phyloP scores from a whole-genome alignment of 2,888 invertebrate species.

The Cephalotes varians region DNA sequence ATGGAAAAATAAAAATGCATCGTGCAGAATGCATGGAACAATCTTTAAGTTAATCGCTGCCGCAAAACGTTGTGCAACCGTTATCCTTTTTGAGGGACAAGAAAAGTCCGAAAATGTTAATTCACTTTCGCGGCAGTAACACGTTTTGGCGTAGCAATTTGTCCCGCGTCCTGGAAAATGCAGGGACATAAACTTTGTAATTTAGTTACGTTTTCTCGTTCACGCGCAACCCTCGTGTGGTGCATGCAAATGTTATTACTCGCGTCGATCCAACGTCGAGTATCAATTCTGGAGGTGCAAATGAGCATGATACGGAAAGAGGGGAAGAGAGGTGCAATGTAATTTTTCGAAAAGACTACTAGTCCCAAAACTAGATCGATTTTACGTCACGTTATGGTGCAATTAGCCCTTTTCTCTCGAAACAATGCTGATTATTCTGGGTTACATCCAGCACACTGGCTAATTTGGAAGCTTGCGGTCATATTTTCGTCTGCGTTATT shows the following conservation, averaged over 20 bases:
- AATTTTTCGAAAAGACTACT: slow-evolving; percentile 8
- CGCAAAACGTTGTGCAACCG: slow-evolving; percentile 28
- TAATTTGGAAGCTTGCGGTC: slow-evolving; percentile 21
- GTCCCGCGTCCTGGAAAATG: slow-evolving; percentile 64
- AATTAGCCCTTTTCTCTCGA: slow-evolving; percentile 20
- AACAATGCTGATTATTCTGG: background rate
- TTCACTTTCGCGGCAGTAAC: slow-evolving; percentile 58
- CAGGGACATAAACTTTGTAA: slow-evolving; percentile 67
- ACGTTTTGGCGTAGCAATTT: slow-evolving; percentile 68
- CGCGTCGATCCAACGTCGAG: slow-evolving; percentile 67
- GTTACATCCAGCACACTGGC: background rate
- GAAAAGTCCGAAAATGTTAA: slow-evolving; percentile 54
- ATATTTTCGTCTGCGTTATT: background rate
- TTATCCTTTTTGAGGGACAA: slow-evolving; percentile 25
- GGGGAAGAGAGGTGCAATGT: background rate
- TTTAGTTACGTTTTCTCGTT: slow-evolving; percentile 67
- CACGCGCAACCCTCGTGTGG: slow-evolving; percentile 64
- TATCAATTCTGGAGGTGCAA: slow-evolving; percentile 66
- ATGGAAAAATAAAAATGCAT: background rate
- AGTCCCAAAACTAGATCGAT: slow-evolving; percentile 25
- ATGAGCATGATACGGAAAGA: slow-evolving; percentile 40
- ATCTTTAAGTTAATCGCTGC: slow-evolving; percentile 29
- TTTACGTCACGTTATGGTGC: slow-evolving; percentile 23
- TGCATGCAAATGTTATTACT: slow-evolving; percentile 72
- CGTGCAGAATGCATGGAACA: background rate